These are phyloP conservation scores for Drosophila maculinotata DNA, from an alignment of 2,888 invertebrate species.

Conservation along the genomic window DNA sequence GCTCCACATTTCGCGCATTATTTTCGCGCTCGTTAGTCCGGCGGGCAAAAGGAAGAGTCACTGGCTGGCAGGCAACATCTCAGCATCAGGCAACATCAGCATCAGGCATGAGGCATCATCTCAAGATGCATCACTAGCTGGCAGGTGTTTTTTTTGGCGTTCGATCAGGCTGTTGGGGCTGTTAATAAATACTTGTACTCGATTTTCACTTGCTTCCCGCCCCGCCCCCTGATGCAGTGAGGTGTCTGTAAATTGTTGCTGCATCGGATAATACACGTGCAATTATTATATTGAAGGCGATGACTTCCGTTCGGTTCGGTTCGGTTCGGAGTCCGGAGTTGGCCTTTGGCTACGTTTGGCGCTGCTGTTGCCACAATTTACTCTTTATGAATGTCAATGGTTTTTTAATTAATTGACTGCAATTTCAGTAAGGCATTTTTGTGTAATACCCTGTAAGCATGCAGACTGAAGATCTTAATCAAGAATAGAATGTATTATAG, in stretches of 20 bases:
- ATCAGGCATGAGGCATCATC: too few species aligned
- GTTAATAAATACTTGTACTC: constrained; percentile 70
- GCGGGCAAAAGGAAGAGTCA: neutral
- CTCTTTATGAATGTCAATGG: constrained; percentile 79
- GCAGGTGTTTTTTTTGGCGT: constrained; percentile 73
- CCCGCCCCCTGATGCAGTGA: constrained; percentile 8
- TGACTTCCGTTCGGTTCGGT: constrained; percentile 45
- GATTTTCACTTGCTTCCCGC: constrained; percentile 30
- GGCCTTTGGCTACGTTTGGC: constrained; percentile 21
- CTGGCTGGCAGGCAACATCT: neutral
- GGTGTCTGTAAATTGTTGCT: constrained; percentile 71
- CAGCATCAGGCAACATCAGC: constrained; percentile 8
- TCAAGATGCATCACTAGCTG: constrained; percentile 51
- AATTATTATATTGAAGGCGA: constrained; percentile 57
- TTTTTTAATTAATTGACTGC: constrained; percentile 76
- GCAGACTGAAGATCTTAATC: neutral
- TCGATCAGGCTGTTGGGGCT: constrained; percentile 58
- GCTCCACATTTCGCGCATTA: constrained; percentile 78
- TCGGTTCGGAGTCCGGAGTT: constrained; percentile 17
- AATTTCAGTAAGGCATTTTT: constrained; percentile 43
- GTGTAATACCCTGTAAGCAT: neutral
- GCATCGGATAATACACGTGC: constrained; percentile 67
- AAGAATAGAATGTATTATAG: too few species aligned
- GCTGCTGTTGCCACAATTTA: constrained; percentile 74
- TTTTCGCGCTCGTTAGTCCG: constrained; percentile 73